phyloP scores from a whole-genome alignment of 2,113 vertebrate genomes.

The Heliornis fulica region DNA sequence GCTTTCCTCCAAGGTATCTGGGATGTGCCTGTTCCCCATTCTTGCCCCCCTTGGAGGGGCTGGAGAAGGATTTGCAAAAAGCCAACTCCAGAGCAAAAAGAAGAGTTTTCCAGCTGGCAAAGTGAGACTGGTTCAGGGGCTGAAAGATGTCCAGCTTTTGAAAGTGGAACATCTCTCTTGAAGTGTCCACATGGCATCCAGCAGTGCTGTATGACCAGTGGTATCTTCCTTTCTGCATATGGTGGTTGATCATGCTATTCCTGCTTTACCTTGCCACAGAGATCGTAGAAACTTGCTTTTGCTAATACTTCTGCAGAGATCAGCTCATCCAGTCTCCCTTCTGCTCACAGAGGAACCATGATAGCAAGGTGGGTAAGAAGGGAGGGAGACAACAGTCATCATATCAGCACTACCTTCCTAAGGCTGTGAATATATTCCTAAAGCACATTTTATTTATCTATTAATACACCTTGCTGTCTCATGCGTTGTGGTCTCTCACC shows the following conservation, averaged over 20 bases:
- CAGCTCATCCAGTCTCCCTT: not conserved
- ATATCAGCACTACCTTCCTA: not conserved
- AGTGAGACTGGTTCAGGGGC: not conserved
- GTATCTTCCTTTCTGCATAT: not conserved
- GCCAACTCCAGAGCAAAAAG: not conserved
- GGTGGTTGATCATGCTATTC: not conserved
- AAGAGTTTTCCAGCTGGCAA: not conserved
- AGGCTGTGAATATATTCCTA: not conserved
- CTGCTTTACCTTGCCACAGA: not conserved
- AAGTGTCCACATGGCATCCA: not conserved
- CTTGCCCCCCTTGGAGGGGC: fast-evolving
- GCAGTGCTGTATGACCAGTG: not conserved
- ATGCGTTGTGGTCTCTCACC: not conserved
- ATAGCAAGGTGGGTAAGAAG: not conserved
- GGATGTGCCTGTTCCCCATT: not conserved
- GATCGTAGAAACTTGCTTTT: not conserved
- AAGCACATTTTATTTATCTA: not conserved
- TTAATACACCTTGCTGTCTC: not conserved
- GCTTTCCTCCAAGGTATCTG: not conserved
- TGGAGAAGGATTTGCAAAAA: not conserved
- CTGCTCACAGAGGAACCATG: not conserved
- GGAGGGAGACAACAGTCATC: not conserved
- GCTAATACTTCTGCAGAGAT: not conserved
- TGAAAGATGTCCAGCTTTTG: not conserved
- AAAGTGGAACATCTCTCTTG: not conserved